Evolutionary conservation across 2,113 vertebrate genomes (phyloP), one percentile per base, ranked within the genome.

Genomic region (Perca flavescens): DNA sequence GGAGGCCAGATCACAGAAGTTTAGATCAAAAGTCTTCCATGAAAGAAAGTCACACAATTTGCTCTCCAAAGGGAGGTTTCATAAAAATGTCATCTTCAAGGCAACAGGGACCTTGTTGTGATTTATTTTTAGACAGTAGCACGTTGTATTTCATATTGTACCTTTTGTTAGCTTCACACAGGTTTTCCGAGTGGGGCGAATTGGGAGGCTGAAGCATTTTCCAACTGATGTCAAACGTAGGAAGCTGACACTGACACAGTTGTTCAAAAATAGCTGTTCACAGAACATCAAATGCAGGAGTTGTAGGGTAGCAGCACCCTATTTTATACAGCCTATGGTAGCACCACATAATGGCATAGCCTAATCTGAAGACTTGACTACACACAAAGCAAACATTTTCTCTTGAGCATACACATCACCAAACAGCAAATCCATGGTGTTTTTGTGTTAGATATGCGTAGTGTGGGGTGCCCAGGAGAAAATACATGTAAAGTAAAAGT

Each of bases 401-500:
- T 49, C 25, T 22, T 25, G 3, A 58, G 28, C 4, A 63, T 3
- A 36, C 25, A 34, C 53, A 7, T 10, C 12, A 11, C 34, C 43
- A 10, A 16, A 4, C 0, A 19, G 65, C 15, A 34, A 5, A 47
- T 9, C 25, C 17, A 25, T 1, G 43, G 16, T 40, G 50, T 43
- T 47, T 69, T 16, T 36, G 34, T 47, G 34, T 46, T 52, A 46
- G 53, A 54, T 8, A n/a, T 8, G 19, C 1, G 9, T 40, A 43
- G 65, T 36, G 68, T n/a, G 64, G 22, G 47, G 36, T 58, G 69
- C 14, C 19, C 65, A 54, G 73, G 70, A 60, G 53, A 69, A 83
- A 81, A 76, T 79, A 83, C 71, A 92, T 54, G 71, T 83, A 93
- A 82, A 90, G 85, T 81, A 80, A 84, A 83, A 80, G 86, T 87